phyloP scores from a whole-genome alignment of 1,140 invertebrate genomes.

The Megalonaias nervosa region DNA sequence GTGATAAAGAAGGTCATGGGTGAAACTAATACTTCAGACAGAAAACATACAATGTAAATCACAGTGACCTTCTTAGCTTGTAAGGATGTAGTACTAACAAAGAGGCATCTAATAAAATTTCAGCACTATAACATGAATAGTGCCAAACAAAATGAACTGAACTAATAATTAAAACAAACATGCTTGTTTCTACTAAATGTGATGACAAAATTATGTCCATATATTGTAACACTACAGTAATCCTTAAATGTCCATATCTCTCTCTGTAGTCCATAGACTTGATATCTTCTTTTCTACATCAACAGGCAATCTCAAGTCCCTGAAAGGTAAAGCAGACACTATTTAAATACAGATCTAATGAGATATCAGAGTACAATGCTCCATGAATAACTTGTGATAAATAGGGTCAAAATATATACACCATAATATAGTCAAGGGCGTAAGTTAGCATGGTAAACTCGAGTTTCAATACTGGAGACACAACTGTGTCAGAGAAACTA shows the following conservation, averaged over 20 bases:
- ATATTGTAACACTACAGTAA: too few species aligned
- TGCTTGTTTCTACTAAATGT: too few species aligned
- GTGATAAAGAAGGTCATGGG: too few species aligned
- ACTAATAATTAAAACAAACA: too few species aligned
- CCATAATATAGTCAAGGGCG: neutral
- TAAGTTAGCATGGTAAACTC: neutral
- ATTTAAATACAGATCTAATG: neutral
- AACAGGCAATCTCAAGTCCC: constrained; percentile 15
- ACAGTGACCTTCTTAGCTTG: too few species aligned
- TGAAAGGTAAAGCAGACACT: constrained; percentile 1
- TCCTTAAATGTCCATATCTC: neutral
- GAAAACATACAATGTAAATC: too few species aligned
- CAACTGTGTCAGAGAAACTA: neutral
- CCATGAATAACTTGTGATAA: neutral
- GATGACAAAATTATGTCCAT: too few species aligned
- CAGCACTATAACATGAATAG: too few species aligned
- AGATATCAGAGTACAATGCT: neutral
- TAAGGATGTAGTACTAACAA: too few species aligned
- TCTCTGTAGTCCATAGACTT: constrained; percentile 31
- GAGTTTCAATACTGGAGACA: neutral
- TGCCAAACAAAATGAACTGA: too few species aligned
- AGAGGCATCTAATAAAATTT: too few species aligned
- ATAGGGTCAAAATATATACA: neutral
- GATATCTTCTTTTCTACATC: constrained; percentile 27
- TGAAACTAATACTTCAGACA: too few species aligned